Base-by-base conservation (phyloP, 2,113 vertebrate species). In the Mustela lutreola region DNA sequence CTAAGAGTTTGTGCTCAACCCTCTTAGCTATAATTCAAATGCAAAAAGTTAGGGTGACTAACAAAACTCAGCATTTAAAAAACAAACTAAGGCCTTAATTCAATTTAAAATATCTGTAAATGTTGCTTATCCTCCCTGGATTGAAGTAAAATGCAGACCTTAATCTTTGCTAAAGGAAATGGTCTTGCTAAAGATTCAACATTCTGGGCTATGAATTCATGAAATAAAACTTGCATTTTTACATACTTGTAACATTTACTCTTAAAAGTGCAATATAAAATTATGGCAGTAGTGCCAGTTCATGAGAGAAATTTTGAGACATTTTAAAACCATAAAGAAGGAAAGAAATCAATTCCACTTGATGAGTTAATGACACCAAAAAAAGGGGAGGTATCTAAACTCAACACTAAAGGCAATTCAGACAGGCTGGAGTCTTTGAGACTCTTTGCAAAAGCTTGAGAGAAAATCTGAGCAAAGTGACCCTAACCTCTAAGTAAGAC, bases 11-110 rank as follows among this genome's bases (percentile, higher is more conserved):
- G 10, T 94, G 42, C 11, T 62, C 48, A 83, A 84, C 11, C 65
- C 22, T 19, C 22, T 93, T 33, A 80, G 28, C 15, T 70, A 22
- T 53, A 79, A 42, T 67, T 93, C 73, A 93, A 86, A 78, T 56
- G 26, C 58, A 94, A 87, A 80, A 91, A 70, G 33, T 65, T 83
- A 42, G 79, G 50, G 67, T 89, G 67, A 75, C 8, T 73, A 86
- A 79, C 33, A 95, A 97, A 96, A 79, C 31, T 58, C 80, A 16
- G 2, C 45, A 95, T 90, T 90, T 62, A 92, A 97, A 97, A 93
- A 91, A 48, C 42, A 78, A 97, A 63, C 56, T 83, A 78, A 81
- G 21, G 16, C 5, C 2, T 71, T 92, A 73, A 81, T 92, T 98
- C 36, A 82, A 62, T 92, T 83, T 91, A 90, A 88, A 94, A 31